These are phyloP conservation scores for Cephus nigrinus DNA, from an alignment of 2,888 invertebrate species.

Conservation along the genomic window DNA sequence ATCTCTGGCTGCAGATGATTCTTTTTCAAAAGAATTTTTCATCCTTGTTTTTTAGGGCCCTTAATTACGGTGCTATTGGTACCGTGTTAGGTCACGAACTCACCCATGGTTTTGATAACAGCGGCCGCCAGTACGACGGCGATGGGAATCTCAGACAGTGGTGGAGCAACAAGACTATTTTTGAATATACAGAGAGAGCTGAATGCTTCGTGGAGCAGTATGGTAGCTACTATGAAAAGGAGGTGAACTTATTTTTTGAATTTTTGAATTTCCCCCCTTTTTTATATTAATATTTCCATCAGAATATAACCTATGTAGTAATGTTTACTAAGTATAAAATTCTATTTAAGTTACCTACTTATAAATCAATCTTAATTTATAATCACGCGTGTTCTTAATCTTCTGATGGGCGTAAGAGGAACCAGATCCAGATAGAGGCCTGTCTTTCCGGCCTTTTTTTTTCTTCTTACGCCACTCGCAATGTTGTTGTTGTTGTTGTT, in stretches of 20 bases:
- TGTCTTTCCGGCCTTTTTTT: background rate
- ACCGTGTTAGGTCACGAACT: constrained; percentile 81
- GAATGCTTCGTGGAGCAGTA: constrained; percentile 91
- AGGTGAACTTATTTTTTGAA: constrained; percentile 59
- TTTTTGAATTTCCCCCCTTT: background rate
- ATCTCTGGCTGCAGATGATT: background rate
- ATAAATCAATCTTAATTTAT: background rate
- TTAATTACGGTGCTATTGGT: constrained; percentile 86
- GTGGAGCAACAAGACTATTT: constrained; percentile 86
- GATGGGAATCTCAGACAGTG: constrained; percentile 88
- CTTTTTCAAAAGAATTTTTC: background rate
- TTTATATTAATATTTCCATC: background rate
- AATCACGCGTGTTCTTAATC: background rate
- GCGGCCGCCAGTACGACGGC: constrained; percentile 85
- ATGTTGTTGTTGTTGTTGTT: background rate
- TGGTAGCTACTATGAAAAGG: constrained; percentile 74
- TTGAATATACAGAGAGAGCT: constrained; percentile 80
- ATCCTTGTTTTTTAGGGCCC: constrained; percentile 70
- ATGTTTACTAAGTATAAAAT: background rate
- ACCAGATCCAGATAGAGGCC: background rate
- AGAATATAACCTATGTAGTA: background rate
- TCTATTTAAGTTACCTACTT: background rate
- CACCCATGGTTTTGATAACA: constrained; percentile 72
- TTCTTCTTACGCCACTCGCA: background rate
- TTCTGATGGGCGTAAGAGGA: background rate